A percentile compares a stretch with the other conserved stretches of the same genome.
Conservation (phyloP, 2,113 vertebrate genomes). For the Grallaria varia region DNA sequence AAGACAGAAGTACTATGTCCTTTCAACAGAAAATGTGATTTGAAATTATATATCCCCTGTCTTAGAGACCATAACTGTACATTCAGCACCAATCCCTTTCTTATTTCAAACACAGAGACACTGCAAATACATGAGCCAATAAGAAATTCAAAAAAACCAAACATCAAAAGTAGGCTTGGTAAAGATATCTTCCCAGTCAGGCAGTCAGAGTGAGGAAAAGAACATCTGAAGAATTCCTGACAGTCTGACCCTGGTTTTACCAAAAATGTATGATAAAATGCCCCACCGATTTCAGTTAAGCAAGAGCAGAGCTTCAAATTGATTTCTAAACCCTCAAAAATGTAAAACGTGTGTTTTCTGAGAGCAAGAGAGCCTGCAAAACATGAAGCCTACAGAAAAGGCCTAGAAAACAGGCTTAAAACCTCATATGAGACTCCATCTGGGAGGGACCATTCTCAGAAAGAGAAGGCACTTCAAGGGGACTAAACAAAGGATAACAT, state of each 20-base stretch:
- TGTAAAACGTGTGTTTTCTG: neutral
- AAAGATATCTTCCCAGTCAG: neutral
- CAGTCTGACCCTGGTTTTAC: neutral
- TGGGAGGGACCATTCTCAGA: neutral
- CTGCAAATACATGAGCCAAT: neutral
- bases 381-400: neutral
- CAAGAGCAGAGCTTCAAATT: neutral
- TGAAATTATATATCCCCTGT: neutral
- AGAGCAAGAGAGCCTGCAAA: neutral
- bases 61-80: accelerated
- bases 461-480: neutral
- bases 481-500: neutral
- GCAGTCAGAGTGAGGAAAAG: neutral
- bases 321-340: neutral
- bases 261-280: neutral
- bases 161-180: neutral
- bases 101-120: neutral
- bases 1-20: neutral
- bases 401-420: neutral
- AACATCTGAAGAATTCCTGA: neutral
- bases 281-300: neutral
- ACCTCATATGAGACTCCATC: neutral
- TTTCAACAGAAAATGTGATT: neutral
- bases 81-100: neutral
- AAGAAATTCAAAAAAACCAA: neutral